Conservation (phyloP, 2,113 vertebrate species). For the Ahaetulla prasina region DNA sequence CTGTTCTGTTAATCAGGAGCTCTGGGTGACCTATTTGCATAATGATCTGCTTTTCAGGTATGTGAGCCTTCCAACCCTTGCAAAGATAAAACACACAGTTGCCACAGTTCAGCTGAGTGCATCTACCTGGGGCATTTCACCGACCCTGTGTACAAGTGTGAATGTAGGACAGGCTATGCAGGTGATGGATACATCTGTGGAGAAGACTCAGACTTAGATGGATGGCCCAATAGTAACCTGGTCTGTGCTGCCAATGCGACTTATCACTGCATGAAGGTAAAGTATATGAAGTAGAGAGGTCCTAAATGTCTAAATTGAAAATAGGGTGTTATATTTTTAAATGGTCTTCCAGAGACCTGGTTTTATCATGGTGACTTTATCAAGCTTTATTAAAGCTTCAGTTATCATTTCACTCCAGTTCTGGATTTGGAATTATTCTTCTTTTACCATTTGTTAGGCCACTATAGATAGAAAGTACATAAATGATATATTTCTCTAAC, state of each 20-base stretch:
- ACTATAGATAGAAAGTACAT: background rate
- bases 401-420: background rate
- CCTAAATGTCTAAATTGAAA: background rate
- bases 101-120: constrained; percentile 88
- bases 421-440: background rate
- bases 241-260: constrained; percentile 89
- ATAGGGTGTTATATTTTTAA: background rate
- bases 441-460: background rate
- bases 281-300: constrained; percentile 9
- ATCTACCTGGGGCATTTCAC: constrained; percentile 94
- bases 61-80: constrained; percentile 96
- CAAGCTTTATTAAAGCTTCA: background rate
- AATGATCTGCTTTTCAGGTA: constrained; percentile 65
- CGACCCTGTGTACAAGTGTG: constrained; percentile 95
- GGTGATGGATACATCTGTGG: constrained; percentile 93
- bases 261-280: constrained; percentile 91
- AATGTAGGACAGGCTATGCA: constrained; percentile 92
- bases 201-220: constrained; percentile 95
- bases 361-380: background rate
- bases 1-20: background rate
- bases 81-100: constrained; percentile 89
- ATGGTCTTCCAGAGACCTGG: background rate
- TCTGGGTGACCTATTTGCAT: background rate
- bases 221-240: constrained; percentile 94
- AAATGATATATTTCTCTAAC: background rate